Conservation (phyloP, 1,140 invertebrate genomes). For the Megalopta genalis region DNA sequence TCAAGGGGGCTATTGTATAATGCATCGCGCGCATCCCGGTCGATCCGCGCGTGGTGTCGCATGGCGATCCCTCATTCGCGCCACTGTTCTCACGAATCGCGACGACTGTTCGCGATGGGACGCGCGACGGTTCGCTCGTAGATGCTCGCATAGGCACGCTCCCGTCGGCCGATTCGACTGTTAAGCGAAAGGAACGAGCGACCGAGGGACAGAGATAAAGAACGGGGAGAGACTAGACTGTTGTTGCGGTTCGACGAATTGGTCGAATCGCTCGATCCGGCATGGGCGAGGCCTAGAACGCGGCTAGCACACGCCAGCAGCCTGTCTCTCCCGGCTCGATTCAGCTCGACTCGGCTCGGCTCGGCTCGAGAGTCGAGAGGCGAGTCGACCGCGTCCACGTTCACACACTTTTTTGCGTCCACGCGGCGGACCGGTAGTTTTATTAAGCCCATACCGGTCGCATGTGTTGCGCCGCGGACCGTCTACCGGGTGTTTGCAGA, state of each 20-base stretch:
- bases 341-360: no score
- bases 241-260: slow-evolving; percentile 55
- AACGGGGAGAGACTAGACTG: not conserved
- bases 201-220: not conserved
- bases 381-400: not conserved
- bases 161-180: slow-evolving; percentile 55
- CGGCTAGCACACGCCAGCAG: not conserved
- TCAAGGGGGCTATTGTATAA: slow-evolving; percentile 56
- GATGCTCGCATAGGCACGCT: slow-evolving; percentile 25
- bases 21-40: slow-evolving; percentile 52
- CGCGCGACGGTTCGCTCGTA: not conserved
- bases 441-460: slow-evolving; percentile 24
- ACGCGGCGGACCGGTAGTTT: slow-evolving; percentile 30
- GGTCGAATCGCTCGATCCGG: slow-evolving; percentile 39
- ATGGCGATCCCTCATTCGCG: slow-evolving; percentile 64
- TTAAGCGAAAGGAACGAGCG: slow-evolving; percentile 47
- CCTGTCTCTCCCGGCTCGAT: no score
- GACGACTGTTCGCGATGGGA: no score
- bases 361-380: no score
- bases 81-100: slow-evolving; percentile 54
- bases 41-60: slow-evolving; percentile 47
- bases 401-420: slow-evolving; percentile 34
- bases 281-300: slow-evolving; percentile 57
- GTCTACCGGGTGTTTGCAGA: slow-evolving; percentile 20
- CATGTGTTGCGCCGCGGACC: not conserved